A percentile compares a stretch with the other conserved stretches of the same genome.
Evolutionary conservation across 2,797 vertebrate species (phyloP).

Genomic region (Phoxinus dragarum): DNA sequence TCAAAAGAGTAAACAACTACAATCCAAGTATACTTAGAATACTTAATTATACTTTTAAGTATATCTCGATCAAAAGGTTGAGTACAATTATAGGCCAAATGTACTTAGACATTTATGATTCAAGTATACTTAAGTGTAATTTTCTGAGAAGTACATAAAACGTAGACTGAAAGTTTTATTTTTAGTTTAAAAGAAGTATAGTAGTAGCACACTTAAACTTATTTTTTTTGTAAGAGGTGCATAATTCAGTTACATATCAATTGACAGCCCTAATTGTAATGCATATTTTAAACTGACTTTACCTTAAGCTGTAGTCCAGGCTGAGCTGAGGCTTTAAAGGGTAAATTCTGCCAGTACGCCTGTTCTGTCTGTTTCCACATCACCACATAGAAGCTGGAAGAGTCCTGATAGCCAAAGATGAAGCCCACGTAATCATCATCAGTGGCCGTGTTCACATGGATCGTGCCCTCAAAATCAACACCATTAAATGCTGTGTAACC

Average conservation of each 20-base stretch:
- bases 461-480: constrained; percentile 95
- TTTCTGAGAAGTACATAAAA: neutral
- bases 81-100: neutral
- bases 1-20: neutral
- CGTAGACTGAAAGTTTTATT: neutral
- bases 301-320: constrained; percentile 93
- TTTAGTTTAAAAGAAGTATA: neutral
- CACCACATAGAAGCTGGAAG: constrained; percentile 93
- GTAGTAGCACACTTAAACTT: neutral
- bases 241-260: neutral
- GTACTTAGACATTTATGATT: too few species aligned
- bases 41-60: too few species aligned
- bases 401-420: constrained; percentile 96
- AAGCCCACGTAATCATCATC: constrained; percentile 95
- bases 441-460: constrained; percentile 92
- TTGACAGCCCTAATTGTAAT: neutral
- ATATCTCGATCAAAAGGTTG: neutral
- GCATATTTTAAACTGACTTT: neutral
- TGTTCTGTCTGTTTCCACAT: constrained; percentile 98
- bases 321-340: constrained; percentile 88
- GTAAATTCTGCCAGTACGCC: constrained; percentile 90
- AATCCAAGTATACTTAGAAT: too few species aligned
- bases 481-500: constrained; percentile 95
- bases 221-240: neutral
- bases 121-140: neutral